Conservation (phyloP, 2,888 invertebrate species). For the Coelogynopora nodosa region DNA sequence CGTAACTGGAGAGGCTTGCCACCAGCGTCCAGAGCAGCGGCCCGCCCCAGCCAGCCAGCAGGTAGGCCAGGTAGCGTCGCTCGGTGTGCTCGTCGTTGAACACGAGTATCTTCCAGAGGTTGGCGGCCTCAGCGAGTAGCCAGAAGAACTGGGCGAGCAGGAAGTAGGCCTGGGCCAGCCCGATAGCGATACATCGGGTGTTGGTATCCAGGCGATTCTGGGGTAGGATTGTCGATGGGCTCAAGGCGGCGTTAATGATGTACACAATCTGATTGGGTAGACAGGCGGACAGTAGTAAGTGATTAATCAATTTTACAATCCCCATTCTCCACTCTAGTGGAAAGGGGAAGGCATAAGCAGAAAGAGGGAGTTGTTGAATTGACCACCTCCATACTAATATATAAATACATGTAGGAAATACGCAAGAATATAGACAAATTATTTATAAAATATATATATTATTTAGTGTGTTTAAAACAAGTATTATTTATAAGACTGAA, state of each 20-base stretch:
- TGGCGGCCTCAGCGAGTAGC: constrained; percentile 57
- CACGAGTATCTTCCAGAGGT: constrained; percentile 58
- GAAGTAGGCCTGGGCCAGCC: constrained; percentile 58
- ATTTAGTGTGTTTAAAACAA: too few species aligned
- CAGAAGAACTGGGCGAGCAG: constrained; percentile 59
- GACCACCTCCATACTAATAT: too few species aligned
- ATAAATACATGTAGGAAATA: too few species aligned
- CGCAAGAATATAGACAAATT: too few species aligned
- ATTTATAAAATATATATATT: too few species aligned
- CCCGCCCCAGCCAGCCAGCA: constrained; percentile 58
- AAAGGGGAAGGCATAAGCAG: too few species aligned
- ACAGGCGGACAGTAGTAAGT: too few species aligned
- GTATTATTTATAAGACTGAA: too few species aligned
- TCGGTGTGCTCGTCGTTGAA: constrained; percentile 60
- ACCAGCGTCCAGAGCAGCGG: constrained; percentile 54
- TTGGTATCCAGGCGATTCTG: constrained; percentile 50
- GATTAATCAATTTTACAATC: too few species aligned
- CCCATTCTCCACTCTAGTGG: too few species aligned
- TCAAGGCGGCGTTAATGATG: constrained; percentile 5
- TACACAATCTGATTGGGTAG: constrained; percentile 10
- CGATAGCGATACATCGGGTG: constrained; percentile 58
- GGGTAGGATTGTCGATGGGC: not conserved
- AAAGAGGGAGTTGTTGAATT: too few species aligned
- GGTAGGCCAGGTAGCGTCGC: constrained; percentile 56
- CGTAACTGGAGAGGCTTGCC: constrained; percentile 56